Evolutionary conservation across 1,140 invertebrate species (phyloP), one percentile per base, ranked within the genome.

Genomic region (Phortica variegata): DNA sequence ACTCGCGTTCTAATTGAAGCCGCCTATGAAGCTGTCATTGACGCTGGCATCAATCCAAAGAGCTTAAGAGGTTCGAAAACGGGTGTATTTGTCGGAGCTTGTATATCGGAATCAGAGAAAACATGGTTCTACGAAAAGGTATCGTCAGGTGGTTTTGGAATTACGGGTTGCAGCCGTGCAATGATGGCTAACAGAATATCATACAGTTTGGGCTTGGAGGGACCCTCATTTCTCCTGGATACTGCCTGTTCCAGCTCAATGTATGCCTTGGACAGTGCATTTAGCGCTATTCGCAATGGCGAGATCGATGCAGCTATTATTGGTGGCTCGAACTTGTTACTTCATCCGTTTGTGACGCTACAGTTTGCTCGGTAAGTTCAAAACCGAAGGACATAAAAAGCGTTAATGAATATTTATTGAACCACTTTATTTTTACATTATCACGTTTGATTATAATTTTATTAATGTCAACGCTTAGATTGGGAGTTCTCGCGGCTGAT

Each of bases 181-280:
- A 95, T 97, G 91, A 83, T 97, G 73, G 88, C 92, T 1, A 95
- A 96, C 69, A 82, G 93, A 43, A 83, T 97, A 21, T 95, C 91
- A 0, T 88, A 88, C 49, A 85, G 80, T 73, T 60, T 89, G 8
- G 85, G 86, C 40, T 62, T 84, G 1, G 82, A 81, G 49, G 87
- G 87, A 21, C 92, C 92, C 0, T 93, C 91, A 40, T 89, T 87
- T 73, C 78, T 87, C 5, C 80, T 94, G 1, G 94, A 97, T 65
- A 89, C 91, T 10, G 91, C 93, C 7, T 97, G 93, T 77, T 93
- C 90, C 36, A 95, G 93, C 20, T 92, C 91, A 49, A 79, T 93
- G 43, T 84, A 87, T 49, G 93, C 92, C 0, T 60, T 97, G 10
- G 86, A 93, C 60, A 84, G 91, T 56, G 94, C 92, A 3, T 87